These are phyloP conservation scores for Corella eumyota DNA, from an alignment of 23 tunicate genomes.

Conservation along the genomic window DNA sequence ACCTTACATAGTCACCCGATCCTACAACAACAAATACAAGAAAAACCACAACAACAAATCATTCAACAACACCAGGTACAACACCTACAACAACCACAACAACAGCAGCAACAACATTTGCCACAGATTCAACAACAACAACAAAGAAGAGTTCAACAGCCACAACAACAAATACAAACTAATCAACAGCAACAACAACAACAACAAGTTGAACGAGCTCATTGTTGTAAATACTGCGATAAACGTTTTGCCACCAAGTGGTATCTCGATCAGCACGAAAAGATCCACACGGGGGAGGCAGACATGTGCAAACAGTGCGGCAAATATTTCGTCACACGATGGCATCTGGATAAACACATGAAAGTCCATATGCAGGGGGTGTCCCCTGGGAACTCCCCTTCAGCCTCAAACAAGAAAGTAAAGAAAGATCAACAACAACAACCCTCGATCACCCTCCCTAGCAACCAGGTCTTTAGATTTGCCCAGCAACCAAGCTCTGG, in stretches of 20 bases:
- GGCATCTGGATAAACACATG: conserved; percentile 93
- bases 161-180: conserved; percentile 9
- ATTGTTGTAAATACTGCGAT: conserved; percentile 77
- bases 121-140: conserved; percentile 12
- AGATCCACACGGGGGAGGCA: conserved; percentile 93
- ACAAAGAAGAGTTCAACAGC: conserved; percentile 15
- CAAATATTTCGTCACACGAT: conserved; percentile 79
- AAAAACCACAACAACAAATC: conserved; percentile 10
- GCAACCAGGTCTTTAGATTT: neutral
- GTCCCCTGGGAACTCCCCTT: conserved; percentile 18
- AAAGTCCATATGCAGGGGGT: conserved; percentile 64
- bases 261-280: conserved; percentile 92
- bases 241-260: conserved; percentile 93
- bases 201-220: conserved; percentile 33
- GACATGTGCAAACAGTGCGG: conserved; percentile 82
- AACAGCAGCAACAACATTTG: conserved; percentile 14
- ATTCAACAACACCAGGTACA: conserved; percentile 14
- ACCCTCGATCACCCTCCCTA: conserved; percentile 1
- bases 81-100: conserved; percentile 25
- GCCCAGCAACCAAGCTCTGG: conserved; percentile 2
- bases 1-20: neutral
- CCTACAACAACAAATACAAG: conserved; percentile 21
- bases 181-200: conserved; percentile 7
- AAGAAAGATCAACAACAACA: conserved; percentile 9
- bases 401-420: conserved; percentile 33